A percentile compares a stretch with the other conserved stretches of the same genome.
Evolutionary conservation across 1,140 invertebrate species (phyloP).

Genomic region (Carposina sasakii): DNA sequence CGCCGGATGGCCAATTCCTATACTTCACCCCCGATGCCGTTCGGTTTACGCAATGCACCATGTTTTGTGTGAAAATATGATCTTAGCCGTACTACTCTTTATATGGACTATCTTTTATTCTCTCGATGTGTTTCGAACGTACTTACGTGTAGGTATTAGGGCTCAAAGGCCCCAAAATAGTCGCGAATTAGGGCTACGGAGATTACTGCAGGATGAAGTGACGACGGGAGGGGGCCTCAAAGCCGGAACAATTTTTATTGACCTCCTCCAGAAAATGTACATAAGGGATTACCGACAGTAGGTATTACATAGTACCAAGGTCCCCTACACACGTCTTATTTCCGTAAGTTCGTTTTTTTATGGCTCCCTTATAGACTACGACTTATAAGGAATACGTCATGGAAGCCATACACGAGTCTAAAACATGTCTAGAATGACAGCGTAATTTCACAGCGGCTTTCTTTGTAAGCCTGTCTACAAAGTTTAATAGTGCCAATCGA

Average conservation of each 20-base stretch:
- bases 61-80: constrained; percentile 13
- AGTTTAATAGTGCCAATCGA: background rate
- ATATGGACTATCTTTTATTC: constrained; percentile 21
- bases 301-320: too few relatives aligned
- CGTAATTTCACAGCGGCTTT: background rate
- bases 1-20: constrained; percentile 42
- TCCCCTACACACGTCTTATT: constrained; percentile 26
- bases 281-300: constrained; percentile 21
- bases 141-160: constrained; percentile 2
- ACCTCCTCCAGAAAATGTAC: constrained; percentile 16
- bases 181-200: constrained; percentile 33
- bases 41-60: constrained; percentile 39
- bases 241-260: constrained; percentile 13
- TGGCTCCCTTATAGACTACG: background rate
- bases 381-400: background rate
- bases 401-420: too few relatives aligned
- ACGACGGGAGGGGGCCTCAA: constrained; percentile 36
- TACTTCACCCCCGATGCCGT: constrained; percentile 37
- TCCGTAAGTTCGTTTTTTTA: constrained; percentile 5
- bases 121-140: constrained; percentile 8
- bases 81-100: constrained; percentile 6
- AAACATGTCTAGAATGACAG: background rate
- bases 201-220: constrained; percentile 27
- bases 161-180: constrained; percentile 8
- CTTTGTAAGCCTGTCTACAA: background rate